A percentile compares a stretch with the other conserved stretches of the same genome.
phyloP scores from a whole-genome alignment of 2,797 vertebrate genomes.

The Microcaecilia unicolor region DNA sequence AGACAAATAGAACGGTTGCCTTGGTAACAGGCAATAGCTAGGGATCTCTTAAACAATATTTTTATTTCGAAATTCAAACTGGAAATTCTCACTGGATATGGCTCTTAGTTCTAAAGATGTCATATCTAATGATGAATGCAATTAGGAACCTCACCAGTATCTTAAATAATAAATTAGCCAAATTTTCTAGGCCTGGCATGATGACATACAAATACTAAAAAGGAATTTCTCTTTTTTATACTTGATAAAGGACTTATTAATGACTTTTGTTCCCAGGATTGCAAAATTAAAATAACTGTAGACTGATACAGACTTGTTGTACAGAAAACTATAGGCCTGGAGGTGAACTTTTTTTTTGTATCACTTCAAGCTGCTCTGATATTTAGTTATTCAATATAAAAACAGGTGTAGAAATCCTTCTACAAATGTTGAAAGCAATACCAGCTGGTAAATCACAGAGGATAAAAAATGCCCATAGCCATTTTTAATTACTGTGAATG shows the following conservation, averaged over 20 bases:
- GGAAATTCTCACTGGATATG: slow-evolving; percentile 71
- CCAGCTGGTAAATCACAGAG: slow-evolving; percentile 61
- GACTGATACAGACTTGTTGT: slow-evolving; percentile 32
- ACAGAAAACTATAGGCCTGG: slow-evolving; percentile 42
- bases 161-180: slow-evolving; percentile 78
- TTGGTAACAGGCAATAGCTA: slow-evolving; percentile 85
- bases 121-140: slow-evolving; percentile 74
- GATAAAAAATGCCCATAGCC: slow-evolving; percentile 56
- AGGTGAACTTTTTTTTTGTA: slow-evolving; percentile 43
- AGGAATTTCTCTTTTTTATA: slow-evolving; percentile 52
- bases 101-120: slow-evolving; percentile 65
- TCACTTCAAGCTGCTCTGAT: slow-evolving; percentile 41
- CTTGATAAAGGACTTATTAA: slow-evolving; percentile 63
- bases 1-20: slow-evolving; percentile 91
- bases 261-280: slow-evolving; percentile 59
- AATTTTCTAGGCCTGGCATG: slow-evolving; percentile 63
- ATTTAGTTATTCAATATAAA: slow-evolving; percentile 50
- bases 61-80: slow-evolving; percentile 85
- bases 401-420: slow-evolving; percentile 54
- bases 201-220: slow-evolving; percentile 64
- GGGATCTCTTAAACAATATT: slow-evolving; percentile 84
- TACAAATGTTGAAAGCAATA: slow-evolving; percentile 51
- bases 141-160: slow-evolving; percentile 73
- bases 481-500: slow-evolving; percentile 62
- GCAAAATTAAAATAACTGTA: slow-evolving; percentile 49